Conservation (phyloP, 2,888 invertebrate genomes). For the Steromphala cineraria region DNA sequence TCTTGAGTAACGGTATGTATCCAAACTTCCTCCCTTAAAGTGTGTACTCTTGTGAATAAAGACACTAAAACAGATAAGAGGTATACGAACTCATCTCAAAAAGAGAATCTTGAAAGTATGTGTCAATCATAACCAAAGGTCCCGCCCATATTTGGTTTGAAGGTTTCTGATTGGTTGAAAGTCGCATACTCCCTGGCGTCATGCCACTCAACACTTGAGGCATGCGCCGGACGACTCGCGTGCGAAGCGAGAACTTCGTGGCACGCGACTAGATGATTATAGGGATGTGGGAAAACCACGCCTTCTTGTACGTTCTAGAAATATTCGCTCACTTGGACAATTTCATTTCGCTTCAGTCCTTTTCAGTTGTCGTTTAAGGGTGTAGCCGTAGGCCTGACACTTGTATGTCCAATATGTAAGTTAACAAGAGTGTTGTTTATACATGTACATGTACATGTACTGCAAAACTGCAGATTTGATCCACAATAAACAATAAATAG, state of each 20-base stretch:
- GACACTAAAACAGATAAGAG: not conserved
- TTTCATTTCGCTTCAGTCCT: not conserved
- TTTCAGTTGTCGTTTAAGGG: too few relatives aligned
- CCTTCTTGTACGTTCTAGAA: not conserved
- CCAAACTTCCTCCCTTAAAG: not conserved
- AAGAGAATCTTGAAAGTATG: not conserved
- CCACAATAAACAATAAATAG: too few relatives aligned
- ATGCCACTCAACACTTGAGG: not conserved
- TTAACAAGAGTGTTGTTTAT: too few relatives aligned
- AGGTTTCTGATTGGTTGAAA: not conserved
- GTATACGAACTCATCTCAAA: not conserved
- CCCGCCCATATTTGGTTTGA: not conserved
- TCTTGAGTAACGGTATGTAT: not conserved
- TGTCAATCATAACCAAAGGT: not conserved
- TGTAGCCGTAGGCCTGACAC: too few relatives aligned
- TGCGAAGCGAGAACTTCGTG: not conserved
- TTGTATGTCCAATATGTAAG: too few relatives aligned
- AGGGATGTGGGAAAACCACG: conserved; percentile 2
- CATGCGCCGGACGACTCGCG: not conserved
- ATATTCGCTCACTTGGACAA: not conserved
- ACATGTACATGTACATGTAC: too few relatives aligned
- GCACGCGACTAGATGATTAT: conserved; percentile 1
- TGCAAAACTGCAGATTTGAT: too few relatives aligned
- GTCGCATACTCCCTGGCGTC: not conserved
- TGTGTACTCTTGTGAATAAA: not conserved